Conservation (phyloP, 1,140 invertebrate genomes). For the Camponotus pennsylvanicus region DNA sequence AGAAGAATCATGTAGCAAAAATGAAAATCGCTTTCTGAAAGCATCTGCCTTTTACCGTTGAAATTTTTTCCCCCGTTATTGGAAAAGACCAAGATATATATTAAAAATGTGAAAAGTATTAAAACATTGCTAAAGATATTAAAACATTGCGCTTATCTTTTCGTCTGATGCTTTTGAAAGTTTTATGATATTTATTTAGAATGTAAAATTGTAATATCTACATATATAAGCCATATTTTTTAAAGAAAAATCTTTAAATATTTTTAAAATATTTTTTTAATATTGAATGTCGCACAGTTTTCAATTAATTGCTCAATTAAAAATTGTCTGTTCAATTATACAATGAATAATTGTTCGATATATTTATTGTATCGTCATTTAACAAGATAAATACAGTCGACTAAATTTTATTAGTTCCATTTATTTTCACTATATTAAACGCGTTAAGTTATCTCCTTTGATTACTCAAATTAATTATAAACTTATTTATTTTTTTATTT, state of each 20-base stretch:
- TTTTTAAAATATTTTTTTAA: background rate
- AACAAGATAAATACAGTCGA: no score
- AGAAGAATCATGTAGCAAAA: slow-evolving; percentile 16
- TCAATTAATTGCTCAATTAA: background rate
- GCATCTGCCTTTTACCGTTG: slow-evolving; percentile 13
- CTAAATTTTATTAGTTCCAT: no score
- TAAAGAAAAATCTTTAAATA: background rate
- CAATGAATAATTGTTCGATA: background rate
- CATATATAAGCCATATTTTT: background rate
- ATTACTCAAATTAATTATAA: background rate
- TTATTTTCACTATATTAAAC: no score
- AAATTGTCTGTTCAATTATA: background rate
- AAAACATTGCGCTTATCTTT: slow-evolving; percentile 8
- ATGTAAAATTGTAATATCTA: background rate
- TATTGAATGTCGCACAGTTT: background rate
- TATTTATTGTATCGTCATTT: no score
- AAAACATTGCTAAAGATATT: slow-evolving; percentile 17
- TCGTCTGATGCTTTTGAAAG: background rate
- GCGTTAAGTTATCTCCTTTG: no score
- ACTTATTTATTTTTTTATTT: slow-evolving; percentile 1
- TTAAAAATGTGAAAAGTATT: slow-evolving; percentile 2
- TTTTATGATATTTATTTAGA: background rate
- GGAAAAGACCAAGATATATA: no score
- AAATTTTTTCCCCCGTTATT: background rate
- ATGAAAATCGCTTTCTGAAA: slow-evolving; percentile 30